A percentile compares a stretch with the other conserved stretches of the same genome.
Conservation (phyloP, 2,888 invertebrate species). For the Hecatera dysodea region DNA sequence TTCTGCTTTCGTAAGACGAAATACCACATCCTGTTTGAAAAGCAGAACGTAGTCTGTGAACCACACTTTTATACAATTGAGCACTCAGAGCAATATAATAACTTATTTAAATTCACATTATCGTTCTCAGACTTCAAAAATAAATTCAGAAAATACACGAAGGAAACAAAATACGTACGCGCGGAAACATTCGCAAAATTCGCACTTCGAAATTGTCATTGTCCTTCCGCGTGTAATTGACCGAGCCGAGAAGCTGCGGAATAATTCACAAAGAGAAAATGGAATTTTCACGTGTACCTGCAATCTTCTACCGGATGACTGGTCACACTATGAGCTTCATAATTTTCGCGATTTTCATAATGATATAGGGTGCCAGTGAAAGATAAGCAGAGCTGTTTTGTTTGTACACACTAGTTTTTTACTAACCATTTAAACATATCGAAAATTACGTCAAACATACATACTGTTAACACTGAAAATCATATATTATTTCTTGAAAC, state of each 20-base stretch:
- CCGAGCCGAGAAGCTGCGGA: slow-evolving; percentile 39
- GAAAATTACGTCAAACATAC: too few species aligned
- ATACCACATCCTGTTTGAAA: too few species aligned
- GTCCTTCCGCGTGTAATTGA: slow-evolving; percentile 59
- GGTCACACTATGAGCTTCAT: slow-evolving; percentile 74
- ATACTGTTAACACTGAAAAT: too few species aligned
- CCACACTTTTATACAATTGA: background rate
- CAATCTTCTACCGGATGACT: slow-evolving; percentile 73
- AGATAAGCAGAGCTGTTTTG: slow-evolving; percentile 15
- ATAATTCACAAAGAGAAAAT: slow-evolving; percentile 65
- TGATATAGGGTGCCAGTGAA: slow-evolving; percentile 17
- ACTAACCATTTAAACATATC: too few species aligned
- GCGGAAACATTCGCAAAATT: slow-evolving; percentile 31
- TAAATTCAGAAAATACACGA: background rate
- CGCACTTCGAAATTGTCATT: slow-evolving; percentile 49
- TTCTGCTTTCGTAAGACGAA: background rate
- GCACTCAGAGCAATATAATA: too few species aligned
- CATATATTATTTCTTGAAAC: too few species aligned
- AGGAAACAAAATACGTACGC: slow-evolving; percentile 18
- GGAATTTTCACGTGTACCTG: slow-evolving; percentile 62
- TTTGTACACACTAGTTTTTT: too few species aligned
- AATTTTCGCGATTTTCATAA: slow-evolving; percentile 70
- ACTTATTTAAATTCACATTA: background rate
- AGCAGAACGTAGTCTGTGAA: background rate
- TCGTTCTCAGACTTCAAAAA: background rate